These are phyloP conservation scores for Apotomis betuletana DNA, from an alignment of 2,888 invertebrate species.

Conservation along the genomic window DNA sequence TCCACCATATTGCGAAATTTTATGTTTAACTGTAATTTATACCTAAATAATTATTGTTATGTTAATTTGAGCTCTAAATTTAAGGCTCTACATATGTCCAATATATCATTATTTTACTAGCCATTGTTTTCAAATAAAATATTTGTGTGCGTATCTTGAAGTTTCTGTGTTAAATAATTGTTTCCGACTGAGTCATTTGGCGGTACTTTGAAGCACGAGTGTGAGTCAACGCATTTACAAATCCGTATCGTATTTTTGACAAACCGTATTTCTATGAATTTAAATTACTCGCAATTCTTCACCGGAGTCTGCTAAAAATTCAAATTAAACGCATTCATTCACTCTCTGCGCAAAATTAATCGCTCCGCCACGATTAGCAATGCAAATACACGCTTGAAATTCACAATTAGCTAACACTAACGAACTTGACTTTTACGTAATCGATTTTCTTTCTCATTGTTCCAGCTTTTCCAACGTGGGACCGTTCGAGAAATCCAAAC, in stretches of 20 bases:
- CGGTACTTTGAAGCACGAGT: neutral
- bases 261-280: constrained; percentile 15
- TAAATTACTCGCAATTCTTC: constrained; percentile 20
- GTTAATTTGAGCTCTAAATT: no score
- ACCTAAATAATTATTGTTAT: no score
- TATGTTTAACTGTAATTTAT: no score
- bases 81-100: no score
- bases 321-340: constrained; percentile 35
- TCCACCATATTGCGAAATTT: no score
- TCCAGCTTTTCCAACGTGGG: constrained; percentile 70
- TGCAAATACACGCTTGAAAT: constrained; percentile 38
- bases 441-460: constrained; percentile 60
- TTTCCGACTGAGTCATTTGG: neutral
- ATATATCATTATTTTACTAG: no score
- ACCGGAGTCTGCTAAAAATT: constrained; percentile 28
- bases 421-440: constrained; percentile 48
- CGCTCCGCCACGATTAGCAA: constrained; percentile 33
- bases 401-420: constrained; percentile 42
- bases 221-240: neutral
- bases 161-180: neutral
- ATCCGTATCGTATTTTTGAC: neutral
- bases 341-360: constrained; percentile 38
- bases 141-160: no score
- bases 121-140: no score
- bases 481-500: constrained; percentile 54